phyloP scores from a whole-genome alignment of 2,113 vertebrate genomes.

The Oryzias melastigma region DNA sequence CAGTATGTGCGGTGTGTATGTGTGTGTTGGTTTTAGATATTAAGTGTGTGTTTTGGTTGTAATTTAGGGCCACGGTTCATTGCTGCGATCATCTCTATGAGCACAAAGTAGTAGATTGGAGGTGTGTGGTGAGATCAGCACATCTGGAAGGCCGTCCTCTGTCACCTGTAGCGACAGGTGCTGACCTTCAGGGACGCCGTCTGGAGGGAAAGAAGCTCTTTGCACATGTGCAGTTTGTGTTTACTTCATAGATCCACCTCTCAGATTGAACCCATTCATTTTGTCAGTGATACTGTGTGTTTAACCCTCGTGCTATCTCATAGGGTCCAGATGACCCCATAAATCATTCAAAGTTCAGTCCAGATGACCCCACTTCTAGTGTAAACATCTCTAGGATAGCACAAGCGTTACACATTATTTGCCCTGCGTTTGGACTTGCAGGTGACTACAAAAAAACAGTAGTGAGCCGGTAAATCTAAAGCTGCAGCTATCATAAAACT shows the following conservation, averaged over 20 bases:
- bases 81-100: conserved; percentile 69
- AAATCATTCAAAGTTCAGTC: too few relatives aligned
- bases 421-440: neutral
- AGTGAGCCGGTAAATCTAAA: neutral
- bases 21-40: conserved; percentile 24
- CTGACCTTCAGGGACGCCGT: conserved; percentile 54
- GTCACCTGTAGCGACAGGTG: conserved; percentile 39
- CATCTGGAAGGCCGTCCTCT: conserved; percentile 46
- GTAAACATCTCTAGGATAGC: too few relatives aligned
- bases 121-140: conserved; percentile 28
- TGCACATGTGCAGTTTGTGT: conserved; percentile 50
- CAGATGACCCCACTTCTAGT: too few relatives aligned
- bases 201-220: conserved; percentile 31
- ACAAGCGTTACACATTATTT: neutral
- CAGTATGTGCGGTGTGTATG: conserved; percentile 21
- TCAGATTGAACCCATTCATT: neutral
- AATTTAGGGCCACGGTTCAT: conserved; percentile 63
- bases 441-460: neutral
- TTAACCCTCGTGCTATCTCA: neutral
- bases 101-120: conserved; percentile 65
- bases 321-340: too few relatives aligned
- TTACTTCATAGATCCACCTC: conserved; percentile 15
- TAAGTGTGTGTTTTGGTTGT: conserved; percentile 28
- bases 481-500: neutral
- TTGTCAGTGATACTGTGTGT: conserved; percentile 20